Conservation (phyloP, 2,113 vertebrate species). For the Sander vitreus region DNA sequence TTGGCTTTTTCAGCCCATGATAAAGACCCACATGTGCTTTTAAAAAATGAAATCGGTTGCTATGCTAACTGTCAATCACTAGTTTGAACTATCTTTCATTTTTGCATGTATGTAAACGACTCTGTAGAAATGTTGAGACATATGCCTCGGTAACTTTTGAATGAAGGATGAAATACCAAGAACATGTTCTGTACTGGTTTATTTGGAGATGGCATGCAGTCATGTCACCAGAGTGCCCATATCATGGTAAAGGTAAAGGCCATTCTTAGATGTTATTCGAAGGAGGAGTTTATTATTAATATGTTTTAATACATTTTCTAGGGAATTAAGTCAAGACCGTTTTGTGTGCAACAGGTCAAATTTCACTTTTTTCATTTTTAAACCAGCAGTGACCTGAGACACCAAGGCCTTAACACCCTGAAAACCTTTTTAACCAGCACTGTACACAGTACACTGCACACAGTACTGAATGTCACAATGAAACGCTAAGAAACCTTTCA, state of each 20-base stretch:
- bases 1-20: conserved; percentile 4
- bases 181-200: conserved; percentile 15
- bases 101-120: conserved; percentile 35
- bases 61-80: conserved; percentile 12
- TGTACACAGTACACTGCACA: not conserved
- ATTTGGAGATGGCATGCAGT: not conserved
- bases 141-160: conserved; percentile 8
- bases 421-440: not conserved
- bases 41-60: conserved; percentile 12
- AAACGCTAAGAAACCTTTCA: conserved; percentile 18
- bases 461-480: not conserved
- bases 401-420: not conserved
- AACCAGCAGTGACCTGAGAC: conserved; percentile 2
- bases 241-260: conserved; percentile 7
- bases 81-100: not conserved
- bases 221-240: conserved; percentile 1
- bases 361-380: not conserved
- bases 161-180: not conserved
- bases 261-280: not conserved
- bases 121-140: conserved; percentile 22
- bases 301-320: not conserved
- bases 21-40: conserved; percentile 1
- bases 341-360: not conserved
- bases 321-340: not conserved
- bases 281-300: not conserved